Conservation (phyloP, 2,113 vertebrate species). For the Sphaerodactylus townsendi region DNA sequence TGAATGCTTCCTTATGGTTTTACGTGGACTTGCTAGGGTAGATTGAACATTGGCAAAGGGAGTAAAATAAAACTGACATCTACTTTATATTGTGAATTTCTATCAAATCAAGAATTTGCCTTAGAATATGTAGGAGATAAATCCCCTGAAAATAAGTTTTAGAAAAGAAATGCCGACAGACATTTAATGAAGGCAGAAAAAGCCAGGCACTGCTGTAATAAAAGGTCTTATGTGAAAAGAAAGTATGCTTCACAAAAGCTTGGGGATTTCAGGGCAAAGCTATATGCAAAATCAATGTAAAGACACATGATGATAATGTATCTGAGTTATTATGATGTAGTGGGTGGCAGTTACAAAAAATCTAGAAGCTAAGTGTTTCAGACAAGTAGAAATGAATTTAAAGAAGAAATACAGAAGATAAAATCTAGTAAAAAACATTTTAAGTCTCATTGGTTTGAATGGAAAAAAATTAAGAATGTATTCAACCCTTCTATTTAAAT, state of each 20-base stretch:
- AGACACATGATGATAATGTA: conserved; percentile 55
- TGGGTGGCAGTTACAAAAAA: conserved; percentile 54
- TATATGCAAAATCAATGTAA: conserved; percentile 56
- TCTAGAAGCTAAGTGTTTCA: conserved; percentile 56
- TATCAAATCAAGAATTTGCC: conserved; percentile 61
- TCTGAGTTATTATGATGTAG: conserved; percentile 55
- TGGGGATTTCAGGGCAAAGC: conserved; percentile 63
- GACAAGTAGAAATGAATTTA: conserved; percentile 44
- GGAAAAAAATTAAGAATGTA: neutral
- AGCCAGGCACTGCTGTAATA: conserved; percentile 62
- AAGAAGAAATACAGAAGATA: conserved; percentile 28
- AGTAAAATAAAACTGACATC: conserved; percentile 51
- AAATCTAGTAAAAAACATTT: neutral
- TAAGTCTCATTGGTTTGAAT: neutral
- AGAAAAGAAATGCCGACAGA: conserved; percentile 73
- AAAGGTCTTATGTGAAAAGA: conserved; percentile 65
- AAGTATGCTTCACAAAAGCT: conserved; percentile 60
- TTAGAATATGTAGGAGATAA: conserved; percentile 68
- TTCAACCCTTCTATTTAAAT: neutral
- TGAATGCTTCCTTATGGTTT: conserved; percentile 31
- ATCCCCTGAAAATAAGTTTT: conserved; percentile 71
- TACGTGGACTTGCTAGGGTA: conserved; percentile 40
- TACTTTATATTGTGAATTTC: conserved; percentile 59
- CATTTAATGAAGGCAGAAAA: conserved; percentile 61
- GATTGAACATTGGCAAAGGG: conserved; percentile 60